These are phyloP conservation scores for Ormyrus nitidulus DNA, from an alignment of 2,888 invertebrate species.

Conservation along the genomic window DNA sequence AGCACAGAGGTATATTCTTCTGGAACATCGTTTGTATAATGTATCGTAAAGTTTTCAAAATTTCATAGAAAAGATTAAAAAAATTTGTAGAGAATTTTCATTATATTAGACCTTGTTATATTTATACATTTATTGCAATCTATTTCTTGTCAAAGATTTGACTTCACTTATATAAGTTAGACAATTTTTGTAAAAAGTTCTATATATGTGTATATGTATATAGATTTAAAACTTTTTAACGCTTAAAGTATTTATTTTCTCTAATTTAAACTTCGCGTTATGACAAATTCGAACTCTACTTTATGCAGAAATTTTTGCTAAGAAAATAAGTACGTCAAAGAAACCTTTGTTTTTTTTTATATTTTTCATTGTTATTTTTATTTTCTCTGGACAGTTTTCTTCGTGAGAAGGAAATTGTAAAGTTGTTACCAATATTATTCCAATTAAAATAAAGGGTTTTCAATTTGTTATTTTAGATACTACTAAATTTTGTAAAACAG, in stretches of 20 bases:
- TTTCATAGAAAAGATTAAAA: conserved; percentile 49
- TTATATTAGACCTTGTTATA: conserved; percentile 9
- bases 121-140: conserved; percentile 4
- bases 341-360: too few relatives aligned
- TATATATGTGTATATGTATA: background rate
- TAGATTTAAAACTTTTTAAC: conserved; percentile 9
- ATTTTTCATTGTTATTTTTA: too few relatives aligned
- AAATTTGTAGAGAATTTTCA: conserved; percentile 38
- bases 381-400: too few relatives aligned
- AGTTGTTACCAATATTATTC: too few relatives aligned
- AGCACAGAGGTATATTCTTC: conserved; percentile 8
- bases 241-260: conserved; percentile 1
- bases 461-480: too few relatives aligned
- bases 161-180: conserved; percentile 18
- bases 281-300: background rate
- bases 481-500: too few relatives aligned
- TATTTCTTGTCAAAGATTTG: conserved; percentile 13
- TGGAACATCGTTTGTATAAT: conserved; percentile 35
- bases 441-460: too few relatives aligned
- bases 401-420: too few relatives aligned
- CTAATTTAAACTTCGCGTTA: background rate
- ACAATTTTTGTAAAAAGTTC: conserved; percentile 31
- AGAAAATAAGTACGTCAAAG: too few relatives aligned
- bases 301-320: too few relatives aligned
- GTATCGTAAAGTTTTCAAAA: conserved; percentile 48